A percentile compares a stretch with the other conserved stretches of the same genome.
Evolutionary conservation across 2,113 vertebrate species (phyloP).

Genomic region (Anthoscopus minutus): DNA sequence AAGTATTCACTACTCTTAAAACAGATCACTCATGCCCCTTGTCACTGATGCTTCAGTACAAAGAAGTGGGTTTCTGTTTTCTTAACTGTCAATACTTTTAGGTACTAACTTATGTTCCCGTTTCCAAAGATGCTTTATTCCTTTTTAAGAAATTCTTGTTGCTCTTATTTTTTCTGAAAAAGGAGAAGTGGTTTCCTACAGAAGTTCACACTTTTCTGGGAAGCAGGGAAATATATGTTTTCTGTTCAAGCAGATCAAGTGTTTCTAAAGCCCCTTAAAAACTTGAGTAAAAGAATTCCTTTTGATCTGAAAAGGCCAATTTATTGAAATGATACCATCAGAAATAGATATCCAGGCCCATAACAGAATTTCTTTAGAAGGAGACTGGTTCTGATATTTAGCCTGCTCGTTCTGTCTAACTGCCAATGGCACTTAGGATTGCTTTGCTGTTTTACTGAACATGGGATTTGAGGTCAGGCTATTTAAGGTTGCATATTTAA

Average conservation of each 20-base stretch:
- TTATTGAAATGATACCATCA: not conserved
- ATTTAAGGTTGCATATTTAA: not conserved
- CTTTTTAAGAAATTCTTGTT: not conserved
- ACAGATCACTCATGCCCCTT: not conserved
- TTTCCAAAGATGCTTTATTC: not conserved
- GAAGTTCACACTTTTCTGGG: not conserved
- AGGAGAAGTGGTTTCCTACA: not conserved
- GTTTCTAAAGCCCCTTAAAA: not conserved
- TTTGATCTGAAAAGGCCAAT: not conserved
- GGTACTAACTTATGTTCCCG: not conserved
- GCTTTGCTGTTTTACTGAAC: not conserved
- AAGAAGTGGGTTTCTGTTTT: not conserved
- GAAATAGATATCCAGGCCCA: not conserved
- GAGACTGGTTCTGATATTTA: not conserved
- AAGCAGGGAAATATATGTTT: not conserved
- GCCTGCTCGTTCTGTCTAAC: not conserved
- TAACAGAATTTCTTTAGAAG: not conserved
- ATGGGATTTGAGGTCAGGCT: not conserved
- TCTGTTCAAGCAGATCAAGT: not conserved
- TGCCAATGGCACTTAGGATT: not conserved
- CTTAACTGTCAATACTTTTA: not conserved
- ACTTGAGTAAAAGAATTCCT: not conserved
- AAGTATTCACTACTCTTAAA: not conserved
- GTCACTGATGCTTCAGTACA: not conserved
- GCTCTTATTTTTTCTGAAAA: not conserved